A percentile compares a stretch with the other conserved stretches of the same genome.
Evolutionary conservation across 2,797 vertebrate genomes (phyloP).

Genomic region (Malacoctenus gilli): DNA sequence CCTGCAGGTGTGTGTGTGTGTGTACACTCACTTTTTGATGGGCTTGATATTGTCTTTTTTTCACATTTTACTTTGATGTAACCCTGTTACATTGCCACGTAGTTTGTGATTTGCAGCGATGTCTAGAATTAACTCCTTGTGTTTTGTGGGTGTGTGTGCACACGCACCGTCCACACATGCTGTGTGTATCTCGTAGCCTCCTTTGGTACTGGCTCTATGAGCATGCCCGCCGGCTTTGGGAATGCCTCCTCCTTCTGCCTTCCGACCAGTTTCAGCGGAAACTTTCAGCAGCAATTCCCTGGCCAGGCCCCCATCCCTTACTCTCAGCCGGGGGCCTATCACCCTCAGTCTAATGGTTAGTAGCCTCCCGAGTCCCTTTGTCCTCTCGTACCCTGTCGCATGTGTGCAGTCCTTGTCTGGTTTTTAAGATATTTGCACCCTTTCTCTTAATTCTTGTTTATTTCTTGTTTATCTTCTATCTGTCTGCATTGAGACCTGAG

Average conservation of each 20-base stretch:
- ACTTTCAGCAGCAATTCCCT: slow-evolving; percentile 93
- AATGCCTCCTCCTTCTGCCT: slow-evolving; percentile 93
- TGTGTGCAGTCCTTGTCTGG: slow-evolving; percentile 51
- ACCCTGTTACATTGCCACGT: slow-evolving; percentile 50
- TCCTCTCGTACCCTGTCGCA: slow-evolving; percentile 29
- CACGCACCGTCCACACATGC: slow-evolving; percentile 42
- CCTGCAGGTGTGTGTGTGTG: slow-evolving; percentile 77
- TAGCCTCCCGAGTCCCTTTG: slow-evolving; percentile 53
- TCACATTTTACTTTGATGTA: slow-evolving; percentile 27
- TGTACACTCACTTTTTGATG: no score
- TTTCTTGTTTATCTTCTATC: no score
- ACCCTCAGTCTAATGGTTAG: slow-evolving; percentile 96
- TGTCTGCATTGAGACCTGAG: neutral
- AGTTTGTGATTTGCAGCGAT: slow-evolving; percentile 53
- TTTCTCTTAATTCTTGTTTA: neutral
- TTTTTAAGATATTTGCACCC: neutral
- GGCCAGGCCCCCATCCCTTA: slow-evolving; percentile 90
- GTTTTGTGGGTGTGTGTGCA: slow-evolving; percentile 38
- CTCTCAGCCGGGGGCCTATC: slow-evolving; percentile 89
- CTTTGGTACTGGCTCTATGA: slow-evolving; percentile 95
- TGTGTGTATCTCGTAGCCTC: slow-evolving; percentile 81
- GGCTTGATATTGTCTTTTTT: no score
- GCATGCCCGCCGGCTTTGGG: slow-evolving; percentile 97
- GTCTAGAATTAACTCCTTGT: slow-evolving; percentile 52
- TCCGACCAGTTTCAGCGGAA: slow-evolving; percentile 97